A percentile compares a stretch with the other conserved stretches of the same genome.
Conservation (phyloP, 2,113 vertebrate genomes). For the Indri indri region DNA sequence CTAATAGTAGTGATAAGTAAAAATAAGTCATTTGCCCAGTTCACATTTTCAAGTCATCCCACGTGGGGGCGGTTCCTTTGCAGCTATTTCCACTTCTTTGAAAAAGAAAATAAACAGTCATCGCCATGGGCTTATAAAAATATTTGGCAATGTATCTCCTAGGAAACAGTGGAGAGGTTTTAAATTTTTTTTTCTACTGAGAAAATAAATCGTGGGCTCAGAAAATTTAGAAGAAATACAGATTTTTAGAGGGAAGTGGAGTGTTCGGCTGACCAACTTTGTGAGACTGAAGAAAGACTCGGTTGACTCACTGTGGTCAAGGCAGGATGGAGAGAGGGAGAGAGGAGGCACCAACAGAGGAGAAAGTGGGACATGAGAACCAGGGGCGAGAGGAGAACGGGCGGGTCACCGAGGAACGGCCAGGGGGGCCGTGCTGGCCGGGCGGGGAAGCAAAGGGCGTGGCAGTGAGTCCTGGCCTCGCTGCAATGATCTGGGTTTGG, state of each 20-base stretch:
- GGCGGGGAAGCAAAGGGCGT: neutral
- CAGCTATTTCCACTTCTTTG: neutral
- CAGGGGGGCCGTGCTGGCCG: rapidly evolving
- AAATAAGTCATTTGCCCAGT: slow-evolving; percentile 53
- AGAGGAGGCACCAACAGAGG: neutral
- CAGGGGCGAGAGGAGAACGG: neutral
- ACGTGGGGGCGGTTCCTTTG: neutral
- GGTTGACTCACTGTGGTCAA: neutral
- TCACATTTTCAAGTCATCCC: neutral
- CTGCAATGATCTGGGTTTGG: too few species aligned
- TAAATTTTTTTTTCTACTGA: neutral
- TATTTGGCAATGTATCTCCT: neutral
- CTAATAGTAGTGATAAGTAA: slow-evolving; percentile 19
- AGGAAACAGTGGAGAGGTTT: neutral
- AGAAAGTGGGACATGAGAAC: neutral
- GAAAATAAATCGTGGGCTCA: neutral
- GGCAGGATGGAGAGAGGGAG: neutral
- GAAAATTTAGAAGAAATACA: neutral
- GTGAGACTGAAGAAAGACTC: neutral
- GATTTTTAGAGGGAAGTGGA: neutral
- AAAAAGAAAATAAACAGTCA: neutral
- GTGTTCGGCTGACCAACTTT: neutral
- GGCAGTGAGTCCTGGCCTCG: neutral
- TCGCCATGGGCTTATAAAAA: neutral
- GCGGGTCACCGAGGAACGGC: too few species aligned